Conservation (phyloP, 2,888 invertebrate species). For the Agrochola lota region DNA sequence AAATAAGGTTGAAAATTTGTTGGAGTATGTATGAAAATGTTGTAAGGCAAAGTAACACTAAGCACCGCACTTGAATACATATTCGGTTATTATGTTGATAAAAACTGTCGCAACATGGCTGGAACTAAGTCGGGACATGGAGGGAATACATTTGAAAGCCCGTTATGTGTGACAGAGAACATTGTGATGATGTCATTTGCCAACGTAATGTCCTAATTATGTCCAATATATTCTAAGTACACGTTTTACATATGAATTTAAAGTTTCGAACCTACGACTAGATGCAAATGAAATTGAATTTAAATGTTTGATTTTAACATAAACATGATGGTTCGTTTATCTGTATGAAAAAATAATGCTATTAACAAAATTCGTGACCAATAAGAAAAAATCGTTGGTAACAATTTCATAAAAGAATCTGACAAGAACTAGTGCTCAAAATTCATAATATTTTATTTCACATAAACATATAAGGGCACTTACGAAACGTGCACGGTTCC, state of each 20-base stretch:
- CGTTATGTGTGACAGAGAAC: constrained; percentile 68
- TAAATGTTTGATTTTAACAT: constrained; percentile 33
- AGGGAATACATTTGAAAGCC: constrained; percentile 71
- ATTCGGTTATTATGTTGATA: constrained; percentile 87
- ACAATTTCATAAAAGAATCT: not conserved
- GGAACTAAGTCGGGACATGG: constrained; percentile 76
- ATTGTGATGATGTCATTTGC: constrained; percentile 65
- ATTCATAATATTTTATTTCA: too few species aligned
- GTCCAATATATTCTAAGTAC: constrained; percentile 52
- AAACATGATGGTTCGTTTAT: constrained; percentile 8
- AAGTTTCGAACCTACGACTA: constrained; percentile 42
- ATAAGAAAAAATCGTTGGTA: not conserved
- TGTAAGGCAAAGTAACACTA: constrained; percentile 71
- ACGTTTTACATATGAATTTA: constrained; percentile 52
- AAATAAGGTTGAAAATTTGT: constrained; percentile 69
- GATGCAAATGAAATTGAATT: constrained; percentile 55
- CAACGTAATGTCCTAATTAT: constrained; percentile 58
- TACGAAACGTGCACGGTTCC: too few species aligned
- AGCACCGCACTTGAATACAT: constrained; percentile 85
- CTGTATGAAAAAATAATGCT: not conserved
- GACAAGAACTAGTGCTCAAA: too few species aligned
- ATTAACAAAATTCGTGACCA: not conserved
- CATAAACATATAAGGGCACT: too few species aligned
- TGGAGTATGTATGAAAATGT: constrained; percentile 39
- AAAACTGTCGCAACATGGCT: constrained; percentile 82